phyloP scores from a whole-genome alignment of 1,140 invertebrate genomes.

The Drosophila ercepeae region DNA sequence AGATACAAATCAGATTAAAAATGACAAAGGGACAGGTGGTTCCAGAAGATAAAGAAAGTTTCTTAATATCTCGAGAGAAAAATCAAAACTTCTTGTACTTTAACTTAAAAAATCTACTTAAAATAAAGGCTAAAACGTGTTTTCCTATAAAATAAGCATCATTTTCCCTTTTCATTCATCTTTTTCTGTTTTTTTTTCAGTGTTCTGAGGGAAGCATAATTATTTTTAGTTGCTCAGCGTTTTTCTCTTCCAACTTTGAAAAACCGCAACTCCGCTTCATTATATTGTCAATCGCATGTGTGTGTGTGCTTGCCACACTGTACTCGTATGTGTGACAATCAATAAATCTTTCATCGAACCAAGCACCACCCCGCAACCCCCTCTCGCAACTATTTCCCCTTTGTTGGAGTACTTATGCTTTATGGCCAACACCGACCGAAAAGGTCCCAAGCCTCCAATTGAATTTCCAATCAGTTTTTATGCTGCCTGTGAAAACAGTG shows the following conservation, averaged over 20 bases:
- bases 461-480: slow-evolving; percentile 79
- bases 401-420: slow-evolving; percentile 67
- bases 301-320: no score
- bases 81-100: no score
- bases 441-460: slow-evolving; percentile 75
- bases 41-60: not conserved
- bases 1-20: not conserved
- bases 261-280: slow-evolving; percentile 78
- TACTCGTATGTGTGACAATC: slow-evolving; percentile 69
- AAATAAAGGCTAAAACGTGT: no score
- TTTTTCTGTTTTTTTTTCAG: not conserved
- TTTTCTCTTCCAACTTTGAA: slow-evolving; percentile 77
- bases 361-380: no score
- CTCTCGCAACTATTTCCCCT: slow-evolving; percentile 65
- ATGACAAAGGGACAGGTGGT: not conserved
- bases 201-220: slow-evolving; percentile 59
- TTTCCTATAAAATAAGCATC: no score
- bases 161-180: no score
- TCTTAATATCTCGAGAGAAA: not conserved
- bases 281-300: slow-evolving; percentile 36
- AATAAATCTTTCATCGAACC: slow-evolving; percentile 77
- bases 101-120: no score
- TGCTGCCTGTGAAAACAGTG: slow-evolving; percentile 40
- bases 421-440: slow-evolving; percentile 60
- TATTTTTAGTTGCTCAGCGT: slow-evolving; percentile 81